Evolutionary conservation across 2,113 vertebrate genomes (phyloP).

Genomic region (Gadus macrocephalus): DNA sequence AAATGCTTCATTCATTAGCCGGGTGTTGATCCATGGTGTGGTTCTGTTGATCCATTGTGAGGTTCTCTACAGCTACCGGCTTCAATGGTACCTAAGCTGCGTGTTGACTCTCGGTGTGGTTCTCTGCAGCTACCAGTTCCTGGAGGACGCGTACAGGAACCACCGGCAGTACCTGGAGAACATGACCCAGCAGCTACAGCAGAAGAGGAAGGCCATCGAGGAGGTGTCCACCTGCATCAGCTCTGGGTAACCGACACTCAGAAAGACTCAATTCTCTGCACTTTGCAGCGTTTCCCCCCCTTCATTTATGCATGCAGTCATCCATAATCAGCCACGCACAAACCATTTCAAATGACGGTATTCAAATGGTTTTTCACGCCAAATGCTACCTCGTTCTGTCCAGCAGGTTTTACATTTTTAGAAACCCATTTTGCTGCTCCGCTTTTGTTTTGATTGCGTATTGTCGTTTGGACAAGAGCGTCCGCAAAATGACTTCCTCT

Average conservation of each 20-base stretch:
- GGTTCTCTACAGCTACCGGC: too few species aligned
- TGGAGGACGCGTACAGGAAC: slow-evolving; percentile 97
- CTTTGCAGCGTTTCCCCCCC: background rate
- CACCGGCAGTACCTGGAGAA: slow-evolving; percentile 94
- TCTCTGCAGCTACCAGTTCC: slow-evolving; percentile 88
- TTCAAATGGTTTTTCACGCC: too few species aligned
- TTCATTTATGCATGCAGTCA: background rate
- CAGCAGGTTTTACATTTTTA: too few species aligned
- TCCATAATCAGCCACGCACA: background rate
- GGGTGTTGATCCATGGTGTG: too few species aligned
- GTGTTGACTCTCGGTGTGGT: slow-evolving; percentile 2
- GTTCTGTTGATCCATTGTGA: too few species aligned
- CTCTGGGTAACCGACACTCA: slow-evolving; percentile 74
- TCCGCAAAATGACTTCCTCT: too few species aligned
- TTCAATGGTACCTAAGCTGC: too few species aligned
- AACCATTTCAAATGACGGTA: background rate
- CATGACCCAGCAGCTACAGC: slow-evolving; percentile 91
- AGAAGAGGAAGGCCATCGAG: slow-evolving; percentile 91
- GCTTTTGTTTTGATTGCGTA: background rate
- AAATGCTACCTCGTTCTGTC: too few species aligned
- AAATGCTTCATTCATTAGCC: too few species aligned
- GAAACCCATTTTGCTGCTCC: too few species aligned
- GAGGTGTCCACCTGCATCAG: slow-evolving; percentile 88
- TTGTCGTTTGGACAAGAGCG: too few species aligned
- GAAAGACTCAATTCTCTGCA: background rate